Evolutionary conservation across 92 coral and sea anemone species (phyloP).

Genomic region (Epizoanthus stellaris): DNA sequence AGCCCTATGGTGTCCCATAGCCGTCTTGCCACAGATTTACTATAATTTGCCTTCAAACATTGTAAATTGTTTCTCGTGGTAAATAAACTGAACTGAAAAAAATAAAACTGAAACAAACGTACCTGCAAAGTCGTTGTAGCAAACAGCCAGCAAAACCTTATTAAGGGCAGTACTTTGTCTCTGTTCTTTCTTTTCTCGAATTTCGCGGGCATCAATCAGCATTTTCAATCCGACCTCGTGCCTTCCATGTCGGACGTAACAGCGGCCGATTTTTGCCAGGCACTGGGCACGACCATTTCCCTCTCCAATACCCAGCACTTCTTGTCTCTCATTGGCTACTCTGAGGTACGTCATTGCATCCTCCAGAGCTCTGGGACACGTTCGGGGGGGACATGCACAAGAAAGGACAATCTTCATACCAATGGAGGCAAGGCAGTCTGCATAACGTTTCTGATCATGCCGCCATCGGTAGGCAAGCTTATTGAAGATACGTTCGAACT

Average conservation of each 20-base stretch:
- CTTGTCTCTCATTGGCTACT: slow-evolving; percentile 19
- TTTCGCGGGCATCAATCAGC: slow-evolving; percentile 34
- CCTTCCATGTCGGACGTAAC: slow-evolving; percentile 43
- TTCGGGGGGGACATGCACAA: slow-evolving; percentile 50
- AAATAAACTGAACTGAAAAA: no score
- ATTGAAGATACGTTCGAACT: slow-evolving; percentile 54
- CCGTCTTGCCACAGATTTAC: no score
- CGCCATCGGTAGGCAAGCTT: slow-evolving; percentile 47
- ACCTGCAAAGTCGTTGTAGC: slow-evolving; percentile 72
- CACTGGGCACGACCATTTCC: slow-evolving; percentile 49
- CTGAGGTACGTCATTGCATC: slow-evolving; percentile 36
- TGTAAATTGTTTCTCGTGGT: no score
- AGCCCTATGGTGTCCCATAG: no score
- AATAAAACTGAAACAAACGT: not conserved
- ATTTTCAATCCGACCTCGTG: slow-evolving; percentile 26
- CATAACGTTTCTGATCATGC: slow-evolving; percentile 16
- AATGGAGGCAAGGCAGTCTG: slow-evolving; percentile 53
- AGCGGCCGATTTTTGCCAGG: slow-evolving; percentile 57
- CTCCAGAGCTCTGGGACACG: slow-evolving; percentile 36
- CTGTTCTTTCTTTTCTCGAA: slow-evolving; percentile 1
- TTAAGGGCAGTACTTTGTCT: not conserved
- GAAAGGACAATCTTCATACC: slow-evolving; percentile 53
- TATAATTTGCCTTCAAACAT: no score
- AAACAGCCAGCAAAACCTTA: slow-evolving; percentile 59
- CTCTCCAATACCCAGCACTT: not conserved